phyloP scores from a whole-genome alignment of 2,888 invertebrate genomes.

The Zygothrica quintamaculata region DNA sequence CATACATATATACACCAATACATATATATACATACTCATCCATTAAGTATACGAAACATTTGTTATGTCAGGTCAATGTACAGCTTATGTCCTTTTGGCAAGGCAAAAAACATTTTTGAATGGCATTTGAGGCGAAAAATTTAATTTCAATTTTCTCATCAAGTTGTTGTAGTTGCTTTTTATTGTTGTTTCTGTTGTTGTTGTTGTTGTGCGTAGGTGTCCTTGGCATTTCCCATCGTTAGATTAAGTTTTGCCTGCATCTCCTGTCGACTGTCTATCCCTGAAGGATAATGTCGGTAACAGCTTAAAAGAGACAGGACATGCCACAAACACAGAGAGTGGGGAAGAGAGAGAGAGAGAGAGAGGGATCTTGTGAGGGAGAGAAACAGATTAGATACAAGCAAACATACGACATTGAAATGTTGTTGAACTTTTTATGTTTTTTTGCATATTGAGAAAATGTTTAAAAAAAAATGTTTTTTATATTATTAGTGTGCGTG shows the following conservation, averaged over 20 bases:
- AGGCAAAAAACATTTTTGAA: conserved; percentile 36
- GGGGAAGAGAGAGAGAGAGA: conserved; percentile 25
- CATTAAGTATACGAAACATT: conserved; percentile 22
- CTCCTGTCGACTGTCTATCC: conserved; percentile 7
- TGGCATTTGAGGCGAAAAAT: conserved; percentile 59
- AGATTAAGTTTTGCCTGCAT: conserved; percentile 10
- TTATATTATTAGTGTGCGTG: conserved; percentile 35
- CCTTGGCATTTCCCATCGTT: conserved; percentile 56
- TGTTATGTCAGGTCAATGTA: conserved; percentile 46
- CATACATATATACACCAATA: not conserved
- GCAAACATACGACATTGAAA: conserved; percentile 64
- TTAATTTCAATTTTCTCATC: conserved; percentile 70
- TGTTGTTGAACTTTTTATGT: conserved; percentile 73
- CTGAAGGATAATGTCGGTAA: conserved; percentile 55
- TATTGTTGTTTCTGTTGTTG: conserved; percentile 2
- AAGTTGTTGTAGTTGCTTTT: conserved; percentile 30
- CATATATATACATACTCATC: not conserved
- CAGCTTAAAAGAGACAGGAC: conserved; percentile 13
- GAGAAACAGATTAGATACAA: conserved; percentile 34
- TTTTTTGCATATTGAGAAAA: conserved; percentile 29
- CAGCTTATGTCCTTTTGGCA: conserved; percentile 54
- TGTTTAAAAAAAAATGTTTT: conserved; percentile 32
- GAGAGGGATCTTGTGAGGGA: no score
- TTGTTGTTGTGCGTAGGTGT: conserved; percentile 35
- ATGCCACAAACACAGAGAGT: conserved; percentile 12